Evolutionary conservation across 2,888 invertebrate genomes (phyloP), one percentile per base, ranked within the genome.

Genomic region (Tachina lurida): DNA sequence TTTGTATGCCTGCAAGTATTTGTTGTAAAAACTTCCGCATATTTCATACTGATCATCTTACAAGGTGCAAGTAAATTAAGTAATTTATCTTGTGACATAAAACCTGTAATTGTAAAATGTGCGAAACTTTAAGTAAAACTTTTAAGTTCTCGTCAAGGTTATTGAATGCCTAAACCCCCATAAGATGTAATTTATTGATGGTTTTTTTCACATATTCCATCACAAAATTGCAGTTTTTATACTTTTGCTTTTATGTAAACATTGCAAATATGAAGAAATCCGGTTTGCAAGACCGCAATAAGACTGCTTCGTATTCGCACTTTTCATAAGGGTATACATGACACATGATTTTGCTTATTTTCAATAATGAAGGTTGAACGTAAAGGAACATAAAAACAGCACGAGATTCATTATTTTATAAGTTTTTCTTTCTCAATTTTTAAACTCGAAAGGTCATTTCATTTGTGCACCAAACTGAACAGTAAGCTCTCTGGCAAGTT

Each of bases 61-160:
- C 31, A 9, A 45, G 10, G 19, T 75, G 54, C 19, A 41, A 39
- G 39, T 31, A 39, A 62, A 75, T 22, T 45, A 49, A 65, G 65
- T 62, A 63, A 52, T 56, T 60, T 65, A 63, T 43, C 45, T 65
- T 19, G 5, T 22, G 9, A n/a, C 31, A n/a, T 52, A 12, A 58
- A 54, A 4, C 31, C 4, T 31, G 22, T 22, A 22, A 22, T 22
- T 22, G 22, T 22, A 22, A 22, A 3, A 22, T 22, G 22, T 22
- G 22, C 22, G 22, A 31, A 4, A 4, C 4, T 39, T 39, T 60
- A n/a, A 1, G 5, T 62, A 43, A 17, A 31, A 43, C 19, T 58
- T 68, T 13, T 68, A 58, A 58, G 19, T 60, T 73, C 41, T 39
- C n/a, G 58, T 78, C 60, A 84, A 78, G 83, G 77, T 49, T 19